These are phyloP conservation scores for Athetis lepigone DNA, from an alignment of 2,888 invertebrate genomes.

Conservation along the genomic window DNA sequence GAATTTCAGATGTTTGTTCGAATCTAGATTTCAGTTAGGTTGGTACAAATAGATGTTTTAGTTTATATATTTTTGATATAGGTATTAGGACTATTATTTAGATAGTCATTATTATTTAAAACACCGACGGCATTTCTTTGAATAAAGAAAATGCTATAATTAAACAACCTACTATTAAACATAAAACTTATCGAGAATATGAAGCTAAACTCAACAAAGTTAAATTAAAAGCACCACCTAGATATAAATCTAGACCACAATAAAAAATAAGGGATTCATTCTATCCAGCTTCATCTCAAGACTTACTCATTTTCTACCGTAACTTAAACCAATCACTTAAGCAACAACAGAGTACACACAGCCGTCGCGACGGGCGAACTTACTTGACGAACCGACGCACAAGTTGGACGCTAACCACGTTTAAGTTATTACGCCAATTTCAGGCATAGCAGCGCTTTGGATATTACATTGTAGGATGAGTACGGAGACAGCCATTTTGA, in stretches of 20 bases:
- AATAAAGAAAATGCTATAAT: too few species aligned
- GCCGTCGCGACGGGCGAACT: constrained; percentile 33
- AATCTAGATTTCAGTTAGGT: constrained; percentile 5
- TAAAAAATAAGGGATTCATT: constrained; percentile 21
- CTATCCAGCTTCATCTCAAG: constrained; percentile 32
- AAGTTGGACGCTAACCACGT: constrained; percentile 54
- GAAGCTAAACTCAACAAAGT: not conserved
- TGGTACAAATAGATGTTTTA: not conserved
- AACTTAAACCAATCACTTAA: constrained; percentile 56
- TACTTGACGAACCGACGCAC: constrained; percentile 45
- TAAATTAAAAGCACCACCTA: constrained; percentile 17
- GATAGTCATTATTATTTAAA: too few species aligned
- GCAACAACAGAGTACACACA: constrained; percentile 54
- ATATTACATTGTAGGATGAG: constrained; percentile 46
- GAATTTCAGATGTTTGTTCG: constrained; percentile 1
- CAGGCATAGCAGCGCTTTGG: constrained; percentile 40
- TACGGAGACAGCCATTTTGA: constrained; percentile 29
- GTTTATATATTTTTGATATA: too few species aligned
- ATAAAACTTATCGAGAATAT: not conserved
- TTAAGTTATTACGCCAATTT: constrained; percentile 56
- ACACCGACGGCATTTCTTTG: too few species aligned
- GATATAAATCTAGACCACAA: constrained; percentile 19
- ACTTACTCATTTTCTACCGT: constrained; percentile 48
- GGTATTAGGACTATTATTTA: too few species aligned
- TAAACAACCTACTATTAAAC: not conserved